Evolutionary conservation across 1,140 invertebrate genomes (phyloP), one percentile per base, ranked within the genome.

Genomic region (Zaprionus ornatus): DNA sequence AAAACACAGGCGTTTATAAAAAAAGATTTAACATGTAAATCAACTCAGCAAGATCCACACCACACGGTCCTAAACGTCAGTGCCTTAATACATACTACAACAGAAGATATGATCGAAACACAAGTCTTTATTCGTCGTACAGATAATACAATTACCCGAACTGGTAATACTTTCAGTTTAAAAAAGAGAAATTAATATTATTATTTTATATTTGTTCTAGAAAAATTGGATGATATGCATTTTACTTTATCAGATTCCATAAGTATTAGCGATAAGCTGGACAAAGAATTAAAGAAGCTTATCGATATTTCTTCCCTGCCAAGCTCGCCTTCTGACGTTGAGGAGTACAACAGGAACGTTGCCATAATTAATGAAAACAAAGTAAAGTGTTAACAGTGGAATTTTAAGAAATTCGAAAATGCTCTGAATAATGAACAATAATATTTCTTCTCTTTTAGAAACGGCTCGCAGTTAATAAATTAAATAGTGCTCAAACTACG

Each of bases 261-360:
- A n/a, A 74, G 27, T 37, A 56, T 56, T 7, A 37, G 10, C 9
- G 66, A 83, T 71, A 66, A 80, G 0, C 37, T 87, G 15, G 80
- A 80, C 52, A 10, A 64, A 29, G 45, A 83, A 1, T 69, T 86
- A 0, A 55, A 65, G 0, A 61, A 88, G 68, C 66, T 88, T 17
- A 71, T 74, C 42, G 48, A 61, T 6, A 61, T 70, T 4, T 61
- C 60, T 29, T n/a, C 57, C 7, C 9, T 61, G 27, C 45, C 55
- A 3, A 50, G 32, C 12, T 65, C 79, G 4, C 64, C 77, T 0
- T 50, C 57, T 0, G 57, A 23, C 2, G 50, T 66, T 7, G 66
- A 79, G n/a, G 54, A 73, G 4, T 2, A 32, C 2, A 55, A 60
- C 1, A 23, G 37, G 12, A 68, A 52, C 13, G 17, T 40, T 5